phyloP scores from a whole-genome alignment of 1,140 invertebrate genomes.

The Pygmarrhopalites habei region DNA sequence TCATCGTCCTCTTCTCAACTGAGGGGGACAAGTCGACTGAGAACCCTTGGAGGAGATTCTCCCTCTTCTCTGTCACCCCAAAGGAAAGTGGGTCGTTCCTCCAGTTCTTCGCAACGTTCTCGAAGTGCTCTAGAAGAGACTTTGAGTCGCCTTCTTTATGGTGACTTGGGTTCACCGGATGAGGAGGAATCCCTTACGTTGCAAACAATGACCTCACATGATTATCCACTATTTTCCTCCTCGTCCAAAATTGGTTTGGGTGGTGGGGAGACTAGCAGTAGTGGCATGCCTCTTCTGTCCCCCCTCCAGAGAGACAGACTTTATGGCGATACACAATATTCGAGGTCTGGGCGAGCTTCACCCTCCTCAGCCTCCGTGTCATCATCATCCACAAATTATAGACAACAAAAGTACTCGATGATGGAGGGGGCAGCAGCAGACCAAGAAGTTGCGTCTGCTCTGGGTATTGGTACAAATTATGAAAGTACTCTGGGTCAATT shows the following conservation, averaged over 20 bases:
- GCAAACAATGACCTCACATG: slow-evolving; percentile 15
- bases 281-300: no score
- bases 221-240: neutral
- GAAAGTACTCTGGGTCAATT: slow-evolving; percentile 20
- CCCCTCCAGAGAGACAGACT: neutral
- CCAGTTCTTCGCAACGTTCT: neutral
- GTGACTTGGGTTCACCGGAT: slow-evolving; percentile 14
- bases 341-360: slow-evolving; percentile 40
- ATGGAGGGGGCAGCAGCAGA: slow-evolving; percentile 45
- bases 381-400: no score
- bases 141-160: slow-evolving; percentile 26
- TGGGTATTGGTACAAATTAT: slow-evolving; percentile 43
- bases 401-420: no score
- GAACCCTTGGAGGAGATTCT: no score
- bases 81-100: no score
- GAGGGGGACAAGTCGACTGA: no score
- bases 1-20: no score
- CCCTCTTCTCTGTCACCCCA: no score
- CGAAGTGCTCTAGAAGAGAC: slow-evolving; percentile 34
- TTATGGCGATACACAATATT: neutral
- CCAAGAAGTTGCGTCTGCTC: slow-evolving; percentile 49
- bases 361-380: slow-evolving; percentile 50
- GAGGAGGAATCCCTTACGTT: neutral
- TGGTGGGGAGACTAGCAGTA: no score
- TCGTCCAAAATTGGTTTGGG: no score